Base-by-base conservation (phyloP, 2,888 invertebrate genomes). In the Phlogophora meticulosa region DNA sequence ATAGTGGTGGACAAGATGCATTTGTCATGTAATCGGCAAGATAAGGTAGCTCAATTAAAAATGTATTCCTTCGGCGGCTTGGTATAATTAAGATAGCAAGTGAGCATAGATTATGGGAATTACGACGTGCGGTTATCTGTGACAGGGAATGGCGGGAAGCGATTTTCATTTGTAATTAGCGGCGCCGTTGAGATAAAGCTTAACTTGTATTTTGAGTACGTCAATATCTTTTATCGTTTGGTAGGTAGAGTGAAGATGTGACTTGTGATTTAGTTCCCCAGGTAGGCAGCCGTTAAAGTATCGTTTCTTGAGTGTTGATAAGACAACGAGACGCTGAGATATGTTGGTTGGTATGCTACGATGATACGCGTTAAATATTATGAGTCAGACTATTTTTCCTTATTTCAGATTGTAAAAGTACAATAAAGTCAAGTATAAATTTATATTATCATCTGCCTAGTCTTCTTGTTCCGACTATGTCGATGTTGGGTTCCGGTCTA, bases 131-230 rank as follows among this genome's bases (percentile, higher is more conserved):
- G 80, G 87, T 88, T 91, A 90, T 91, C 90, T 85, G 60, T 71
- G 85, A 83, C 87, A 83, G 86, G 83, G 84, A 82, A 82, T 85
- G 86, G 85, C 87, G 86, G 87, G 87, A 88, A 90, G 85, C 89
- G 89, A 89, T 90, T 91, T 90, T 91, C 91, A 89, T 88, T 88
- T 86, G 91, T 90, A 91, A 92, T 92, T 90, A 91, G 89, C 86
- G 85, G 82, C 85, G 80, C 76, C 78, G 63, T 72, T 72, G 73
- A 83, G 88, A 87, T 87, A 88, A 86, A 20, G 64, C 67, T 72
- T 78, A 68, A 76, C 75, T 79, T 77, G 80, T 81, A 70, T 80
- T 84, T 83, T 82, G 76, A 81, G 79, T 76, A 77, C 77, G 68
- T 81, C 77, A 76, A 79, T 77, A 77, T 81, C 73, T 79, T 80